Evolutionary conservation across 2,113 vertebrate genomes (phyloP), one percentile per base, ranked within the genome.

Genomic region (Ammodramus savannarum): DNA sequence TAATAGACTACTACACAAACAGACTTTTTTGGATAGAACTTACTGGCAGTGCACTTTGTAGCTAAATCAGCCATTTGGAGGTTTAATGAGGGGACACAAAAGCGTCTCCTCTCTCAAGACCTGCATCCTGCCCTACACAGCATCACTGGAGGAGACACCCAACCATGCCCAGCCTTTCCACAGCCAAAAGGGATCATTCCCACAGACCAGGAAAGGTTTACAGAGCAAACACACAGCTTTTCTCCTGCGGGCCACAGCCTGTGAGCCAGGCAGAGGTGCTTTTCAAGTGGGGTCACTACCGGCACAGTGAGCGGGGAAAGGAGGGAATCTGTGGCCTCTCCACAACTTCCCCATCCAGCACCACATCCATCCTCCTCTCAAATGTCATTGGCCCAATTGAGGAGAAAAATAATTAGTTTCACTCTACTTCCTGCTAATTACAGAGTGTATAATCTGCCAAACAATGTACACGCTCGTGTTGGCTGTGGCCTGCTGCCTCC

Each of bases 361-460:
- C 72, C 86, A 82, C 67, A 95, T 96, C 92, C 79, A 5, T 89
- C 82, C 93, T 71, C 49, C 83, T 93, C 81, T 95, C 91, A 80
- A 92, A 88, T 62, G 89, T 87, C 91, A 91, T 96, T 79, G 93
- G 96, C 75, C 96, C 96, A 93, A 91, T 58, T 96, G 95, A 86
- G 85, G 96, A 95, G 95, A 96, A 96, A 97, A 97, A 94, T 96
- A 97, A 97, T 97, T 97, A 98, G 97, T 97, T 97, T 90, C 92
- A 97, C 90, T 96, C 95, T 67, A 85, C 91, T 97, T 96, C 38
- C 90, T 48, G 85, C 96, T 98, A 97, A 98, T 98, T 97, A 97
- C 77, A 63, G 93, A 96, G 96, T 87, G 95, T 95, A 90, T 97
- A 91, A 95, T 97, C 96, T 97, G 96, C 96, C 96, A 97, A 96